These are phyloP conservation scores for Cyrtonyx montezumae DNA, from an alignment of 2,113 vertebrate species.

Conservation along the genomic window DNA sequence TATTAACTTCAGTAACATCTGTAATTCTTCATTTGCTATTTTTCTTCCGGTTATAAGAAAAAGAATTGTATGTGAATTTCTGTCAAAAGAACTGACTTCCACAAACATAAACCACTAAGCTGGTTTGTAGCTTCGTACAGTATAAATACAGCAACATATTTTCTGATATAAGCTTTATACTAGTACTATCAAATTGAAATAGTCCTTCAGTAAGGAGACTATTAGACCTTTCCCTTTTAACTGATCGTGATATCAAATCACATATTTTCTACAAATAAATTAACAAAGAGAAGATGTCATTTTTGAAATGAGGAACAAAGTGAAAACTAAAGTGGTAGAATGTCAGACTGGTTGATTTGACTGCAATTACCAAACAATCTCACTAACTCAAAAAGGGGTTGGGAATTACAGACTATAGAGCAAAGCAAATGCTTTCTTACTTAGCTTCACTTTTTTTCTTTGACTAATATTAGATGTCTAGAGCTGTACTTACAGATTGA, in stretches of 20 bases:
- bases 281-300: too few relatives aligned
- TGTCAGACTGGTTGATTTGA: not conserved
- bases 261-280: not conserved
- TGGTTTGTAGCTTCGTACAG: not conserved
- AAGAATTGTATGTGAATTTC: not conserved
- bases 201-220: not conserved
- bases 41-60: not conserved
- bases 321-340: not conserved
- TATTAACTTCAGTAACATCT: not conserved
- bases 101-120: not conserved
- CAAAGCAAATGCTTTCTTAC: not conserved
- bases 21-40: not conserved
- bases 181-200: not conserved
- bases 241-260: not conserved
- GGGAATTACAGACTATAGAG: not conserved
- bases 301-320: not conserved
- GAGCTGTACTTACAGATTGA: not conserved
- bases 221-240: not conserved
- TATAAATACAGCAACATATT: not conserved
- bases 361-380: not conserved
- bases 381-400: accelerated
- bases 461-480: not conserved
- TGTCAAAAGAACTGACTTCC: not conserved
- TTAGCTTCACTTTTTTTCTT: not conserved
- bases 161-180: not conserved